These are phyloP conservation scores for Galeopterus variegatus DNA, from an alignment of 2,113 vertebrate species.

Conservation along the genomic window DNA sequence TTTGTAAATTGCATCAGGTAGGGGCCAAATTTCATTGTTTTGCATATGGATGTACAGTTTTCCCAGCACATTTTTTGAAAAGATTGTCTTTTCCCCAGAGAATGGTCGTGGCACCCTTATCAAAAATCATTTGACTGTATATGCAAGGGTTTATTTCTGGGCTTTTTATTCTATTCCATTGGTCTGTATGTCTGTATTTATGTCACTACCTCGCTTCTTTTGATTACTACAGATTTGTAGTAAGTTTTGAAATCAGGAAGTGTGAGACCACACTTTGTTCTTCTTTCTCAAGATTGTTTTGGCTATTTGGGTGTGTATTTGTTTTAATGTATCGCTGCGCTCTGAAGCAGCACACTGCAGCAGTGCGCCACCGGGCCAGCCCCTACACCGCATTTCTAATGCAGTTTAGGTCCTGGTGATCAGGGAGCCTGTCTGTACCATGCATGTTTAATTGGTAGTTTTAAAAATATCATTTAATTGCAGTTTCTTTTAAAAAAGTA, in stretches of 20 bases:
- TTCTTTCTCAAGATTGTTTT: background rate
- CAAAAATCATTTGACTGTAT: background rate
- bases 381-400: background rate
- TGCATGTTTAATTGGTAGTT: constrained; percentile 21
- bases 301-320: background rate
- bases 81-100: background rate
- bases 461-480: background rate
- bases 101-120: background rate
- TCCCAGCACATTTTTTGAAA: background rate
- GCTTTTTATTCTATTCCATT: background rate
- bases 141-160: background rate
- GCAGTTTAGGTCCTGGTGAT: background rate
- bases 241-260: background rate
- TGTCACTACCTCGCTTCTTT: background rate
- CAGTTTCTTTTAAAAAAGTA: background rate
- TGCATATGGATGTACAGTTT: background rate
- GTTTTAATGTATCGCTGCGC: background rate
- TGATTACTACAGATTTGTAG: background rate
- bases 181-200: background rate
- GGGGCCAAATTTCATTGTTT: background rate
- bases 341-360: no score
- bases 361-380: no score
- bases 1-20: background rate
- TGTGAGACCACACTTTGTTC: background rate
- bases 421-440: background rate